Evolutionary conservation across 2,888 invertebrate genomes (phyloP).

Genomic region (Euzetes globulus): DNA sequence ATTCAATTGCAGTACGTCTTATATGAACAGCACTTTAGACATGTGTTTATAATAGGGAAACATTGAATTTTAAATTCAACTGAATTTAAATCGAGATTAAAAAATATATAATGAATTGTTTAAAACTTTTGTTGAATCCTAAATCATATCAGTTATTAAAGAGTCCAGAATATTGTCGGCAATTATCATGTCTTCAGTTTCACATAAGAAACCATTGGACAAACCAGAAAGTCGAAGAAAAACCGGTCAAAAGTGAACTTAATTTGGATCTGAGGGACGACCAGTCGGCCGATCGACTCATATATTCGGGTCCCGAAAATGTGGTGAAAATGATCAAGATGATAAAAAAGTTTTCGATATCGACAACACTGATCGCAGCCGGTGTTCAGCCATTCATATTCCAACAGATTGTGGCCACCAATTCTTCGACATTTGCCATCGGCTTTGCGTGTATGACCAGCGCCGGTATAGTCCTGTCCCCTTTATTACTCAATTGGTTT

Average conservation of each 20-base stretch:
- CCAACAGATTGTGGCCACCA: conserved; percentile 5
- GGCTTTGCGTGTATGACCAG: conserved; percentile 27
- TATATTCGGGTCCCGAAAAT: conserved; percentile 29
- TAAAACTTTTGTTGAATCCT: neutral
- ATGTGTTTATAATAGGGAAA: too few species aligned
- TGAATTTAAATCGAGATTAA: neutral
- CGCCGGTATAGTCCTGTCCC: conserved; percentile 28
- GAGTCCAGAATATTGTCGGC: neutral
- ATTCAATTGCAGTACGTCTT: too few species aligned
- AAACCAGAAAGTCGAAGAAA: neutral
- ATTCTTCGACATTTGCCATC: conserved; percentile 25
- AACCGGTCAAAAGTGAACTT: neutral
- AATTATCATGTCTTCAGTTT: neutral
- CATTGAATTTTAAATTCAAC: neutral
- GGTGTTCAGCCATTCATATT: conserved; percentile 33
- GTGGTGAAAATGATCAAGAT: conserved; percentile 32
- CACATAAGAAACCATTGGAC: neutral
- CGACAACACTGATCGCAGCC: conserved; percentile 27
- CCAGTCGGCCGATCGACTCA: neutral
- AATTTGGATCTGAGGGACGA: neutral
- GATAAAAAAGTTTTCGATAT: conserved; percentile 32
- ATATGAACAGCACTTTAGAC: too few species aligned
- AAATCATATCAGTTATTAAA: neutral
- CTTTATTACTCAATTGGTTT: conserved; percentile 33
- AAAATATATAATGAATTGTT: neutral